Percentiles rank a stretch among this genome's conserved stretches.
Evolutionary conservation across 2,888 invertebrate species (phyloP).

Genomic region (Pomacea canaliculata): DNA sequence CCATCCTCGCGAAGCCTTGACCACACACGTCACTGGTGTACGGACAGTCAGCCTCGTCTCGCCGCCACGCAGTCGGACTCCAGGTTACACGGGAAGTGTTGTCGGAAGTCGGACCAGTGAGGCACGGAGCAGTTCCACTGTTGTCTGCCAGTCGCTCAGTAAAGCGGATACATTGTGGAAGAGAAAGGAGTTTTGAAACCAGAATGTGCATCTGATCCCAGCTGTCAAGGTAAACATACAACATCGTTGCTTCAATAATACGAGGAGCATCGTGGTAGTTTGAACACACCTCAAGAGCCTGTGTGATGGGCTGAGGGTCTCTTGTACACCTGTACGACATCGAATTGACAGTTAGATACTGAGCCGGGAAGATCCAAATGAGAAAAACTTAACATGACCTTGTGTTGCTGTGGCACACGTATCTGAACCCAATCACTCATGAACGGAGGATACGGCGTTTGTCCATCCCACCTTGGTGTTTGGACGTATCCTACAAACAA

Average conservation of each 20-base stretch:
- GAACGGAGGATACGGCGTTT: too few species aligned
- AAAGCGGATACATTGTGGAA: not conserved
- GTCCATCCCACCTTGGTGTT: too few species aligned
- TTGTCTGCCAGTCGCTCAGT: not conserved
- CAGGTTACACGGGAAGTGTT: slow-evolving; percentile 10
- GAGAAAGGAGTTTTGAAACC: not conserved
- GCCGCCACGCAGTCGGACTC: not conserved
- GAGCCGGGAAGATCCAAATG: too few species aligned
- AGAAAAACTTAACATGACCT: too few species aligned
- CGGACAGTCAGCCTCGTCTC: slow-evolving; percentile 1
- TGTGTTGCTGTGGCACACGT: too few species aligned
- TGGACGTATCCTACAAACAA: too few species aligned
- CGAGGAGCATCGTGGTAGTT: not conserved
- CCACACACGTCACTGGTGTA: slow-evolving; percentile 2
- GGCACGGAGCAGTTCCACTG: slow-evolving; percentile 14
- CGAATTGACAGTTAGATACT: accelerated
- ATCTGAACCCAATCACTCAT: too few species aligned
- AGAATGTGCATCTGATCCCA: not conserved
- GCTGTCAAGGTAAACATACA: not conserved
- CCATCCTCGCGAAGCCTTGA: not conserved
- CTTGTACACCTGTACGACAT: too few species aligned
- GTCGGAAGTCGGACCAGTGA: not conserved
- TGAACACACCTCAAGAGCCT: too few species aligned
- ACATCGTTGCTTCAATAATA: not conserved
- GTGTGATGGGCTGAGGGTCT: too few species aligned